A percentile compares a stretch with the other conserved stretches of the same genome.
Conservation (phyloP, 2,113 vertebrate species). For the Acinonyx jubatus region DNA sequence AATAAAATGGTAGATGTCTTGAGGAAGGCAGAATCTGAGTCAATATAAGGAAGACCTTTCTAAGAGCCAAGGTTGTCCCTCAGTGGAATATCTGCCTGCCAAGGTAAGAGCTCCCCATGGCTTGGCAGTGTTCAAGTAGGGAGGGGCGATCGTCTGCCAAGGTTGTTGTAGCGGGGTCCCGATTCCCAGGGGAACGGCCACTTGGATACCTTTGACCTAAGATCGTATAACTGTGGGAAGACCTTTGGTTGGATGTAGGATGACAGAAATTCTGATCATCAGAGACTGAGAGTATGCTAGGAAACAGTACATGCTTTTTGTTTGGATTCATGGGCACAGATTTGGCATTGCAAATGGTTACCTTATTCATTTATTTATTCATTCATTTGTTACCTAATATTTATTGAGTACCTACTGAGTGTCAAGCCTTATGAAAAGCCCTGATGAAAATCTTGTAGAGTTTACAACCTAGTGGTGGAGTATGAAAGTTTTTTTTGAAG, state of each 20-base stretch:
- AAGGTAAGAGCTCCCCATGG: background rate
- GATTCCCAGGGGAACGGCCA: background rate
- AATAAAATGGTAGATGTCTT: background rate
- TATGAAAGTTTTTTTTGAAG: background rate
- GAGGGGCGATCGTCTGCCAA: fast-evolving
- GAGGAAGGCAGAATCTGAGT: background rate
- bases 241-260: background rate
- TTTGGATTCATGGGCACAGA: background rate
- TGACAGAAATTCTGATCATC: background rate
- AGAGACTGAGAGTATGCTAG: background rate
- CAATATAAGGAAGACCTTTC: background rate
- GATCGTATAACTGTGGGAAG: fast-evolving
- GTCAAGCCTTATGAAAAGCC: background rate
- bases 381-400: background rate
- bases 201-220: background rate
- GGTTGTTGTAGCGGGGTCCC: too few relatives aligned
- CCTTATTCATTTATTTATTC: background rate
- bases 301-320: background rate
- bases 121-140: background rate
- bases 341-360: background rate
- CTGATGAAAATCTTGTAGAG: background rate
- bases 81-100: fast-evolving
- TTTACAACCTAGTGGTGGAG: background rate
- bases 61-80: background rate
- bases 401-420: background rate